Base-by-base conservation (phyloP, 2,888 invertebrate genomes). In the Salpingus planirostris region DNA sequence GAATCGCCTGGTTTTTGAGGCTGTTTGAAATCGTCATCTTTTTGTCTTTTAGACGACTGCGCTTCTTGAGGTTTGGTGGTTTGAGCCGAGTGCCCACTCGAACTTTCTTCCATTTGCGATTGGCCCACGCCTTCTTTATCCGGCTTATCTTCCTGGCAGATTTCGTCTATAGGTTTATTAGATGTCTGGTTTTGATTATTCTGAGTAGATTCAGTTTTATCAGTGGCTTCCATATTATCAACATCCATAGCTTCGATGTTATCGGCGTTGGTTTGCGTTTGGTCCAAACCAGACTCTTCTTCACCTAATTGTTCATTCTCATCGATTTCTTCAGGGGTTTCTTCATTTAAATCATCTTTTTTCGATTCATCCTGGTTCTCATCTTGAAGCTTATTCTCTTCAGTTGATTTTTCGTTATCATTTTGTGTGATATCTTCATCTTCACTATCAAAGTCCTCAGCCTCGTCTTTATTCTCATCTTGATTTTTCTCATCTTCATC, bases 81-180 rank as follows among this genome's bases (percentile, higher is more conserved):
- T 48, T 60, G 50, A 10, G 62, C 67, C 28, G 78, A 71, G 54
- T 86, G 83, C 0, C 85, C 84, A 21, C 71, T 72, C 24, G 78
- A 75, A 34, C 75, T 76, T 48, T 80, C 72, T 46, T 83, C 81
- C 38, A 80, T 70, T 49, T 88, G 80, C 0, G 86, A 79, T 27
- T 84, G 78, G 0, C 87, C 88, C 2, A 76, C 69, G 0, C 79
- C 78, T 21, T 39, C 39, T 23, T 77, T 73, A 44, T 76, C 74
- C 2, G 71, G 71, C 1, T 71, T 71, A 59, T 74, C 72, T 45
- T 76, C 74, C 62, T 74, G 73, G 1, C 69, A 67, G 46, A 67
- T 49, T 34, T 68, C 65, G 13, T 70, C 68, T 13, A 68, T 67
- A 36, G 69, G 66, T 43, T 66, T 49, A 21, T 43, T 46, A 3